Base-by-base conservation (phyloP, 1,140 invertebrate species). In the Brachionus koreanus region DNA sequence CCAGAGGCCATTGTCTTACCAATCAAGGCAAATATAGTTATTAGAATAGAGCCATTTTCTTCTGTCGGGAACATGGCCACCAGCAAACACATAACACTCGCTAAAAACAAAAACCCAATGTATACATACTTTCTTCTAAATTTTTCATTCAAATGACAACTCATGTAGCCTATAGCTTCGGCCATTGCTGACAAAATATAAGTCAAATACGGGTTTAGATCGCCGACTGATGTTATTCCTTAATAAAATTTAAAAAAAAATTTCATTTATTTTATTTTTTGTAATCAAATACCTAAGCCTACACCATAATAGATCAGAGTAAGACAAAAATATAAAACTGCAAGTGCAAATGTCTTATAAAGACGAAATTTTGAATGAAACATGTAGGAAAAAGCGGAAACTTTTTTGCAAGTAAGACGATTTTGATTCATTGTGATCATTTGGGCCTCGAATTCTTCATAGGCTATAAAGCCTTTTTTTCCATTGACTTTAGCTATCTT, bases 21-120 rank as follows among this genome's bases (percentile, higher is more conserved):
- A 74, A 74, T 74, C 42, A 46, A 74, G 46, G 69, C 69, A 74
- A 74, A 74, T 25, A 74, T 7, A 74, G 12, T 74, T 10, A 49
- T 19, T 10, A 74, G 19, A 33, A 74, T 25, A 46, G 37, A 46
- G 25, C 10, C 6, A 25, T 25, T 43, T 72, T 72, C 13, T 1
- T 33, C 19, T 7, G 37, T 39, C 13, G 69, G 69, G 25, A 74
- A 10, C 6, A 74, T 23, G 16, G 69, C 69, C 12, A 74, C 69
- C 43, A 74, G 4, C 1, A 74, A 46, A 19, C 69, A 74, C 19
- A 35, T 74, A 25, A 74, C 25, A 46, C 69, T 46, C 2, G 69
- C 69, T 29, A 74, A 13, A 19, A 25, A 42, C 42, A 74, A 46
- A 74, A 74, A 74, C 10, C 12, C 39, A 12, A 74, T 74, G 25